Percentiles rank a stretch among this genome's conserved stretches.
phyloP scores from a whole-genome alignment of 2,113 vertebrate genomes.

The Esox niger region DNA sequence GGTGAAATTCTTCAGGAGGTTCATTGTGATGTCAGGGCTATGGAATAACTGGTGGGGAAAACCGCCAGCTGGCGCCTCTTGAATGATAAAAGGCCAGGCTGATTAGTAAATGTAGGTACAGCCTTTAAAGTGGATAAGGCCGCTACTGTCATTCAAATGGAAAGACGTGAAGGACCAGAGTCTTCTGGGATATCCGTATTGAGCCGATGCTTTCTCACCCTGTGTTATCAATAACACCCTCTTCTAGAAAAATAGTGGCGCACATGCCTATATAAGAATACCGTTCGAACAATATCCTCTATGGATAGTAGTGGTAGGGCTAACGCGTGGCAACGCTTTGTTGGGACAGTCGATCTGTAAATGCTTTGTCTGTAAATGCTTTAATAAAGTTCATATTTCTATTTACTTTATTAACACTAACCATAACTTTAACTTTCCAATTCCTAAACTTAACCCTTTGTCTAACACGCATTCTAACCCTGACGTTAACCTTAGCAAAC shows the following conservation, averaged over 20 bases:
- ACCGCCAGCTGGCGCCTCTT: neutral
- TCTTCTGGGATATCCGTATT: neutral
- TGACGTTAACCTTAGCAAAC: no score
- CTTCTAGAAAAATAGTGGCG: neutral
- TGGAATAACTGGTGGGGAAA: slow-evolving; percentile 1
- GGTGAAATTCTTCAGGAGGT: neutral
- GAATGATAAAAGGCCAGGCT: neutral
- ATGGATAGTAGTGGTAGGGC: neutral
- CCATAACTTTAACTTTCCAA: no score
- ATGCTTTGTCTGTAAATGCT: no score
- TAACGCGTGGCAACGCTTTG: no score
- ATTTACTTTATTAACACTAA: no score
- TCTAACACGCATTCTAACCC: no score
- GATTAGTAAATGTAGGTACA: neutral
- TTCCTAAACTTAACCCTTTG: no score
- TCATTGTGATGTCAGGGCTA: neutral
- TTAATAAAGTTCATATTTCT: no score
- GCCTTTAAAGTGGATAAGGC: neutral
- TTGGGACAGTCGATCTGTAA: no score
- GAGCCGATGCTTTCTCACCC: neutral
- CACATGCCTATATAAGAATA: neutral
- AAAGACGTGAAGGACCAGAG: neutral
- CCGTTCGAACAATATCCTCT: neutral
- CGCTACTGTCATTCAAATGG: neutral
- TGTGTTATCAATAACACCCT: neutral